Percentiles rank a stretch among this genome's conserved stretches.
phyloP scores from a whole-genome alignment of 2,797 vertebrate genomes.

The Adrianichthys oophorus region DNA sequence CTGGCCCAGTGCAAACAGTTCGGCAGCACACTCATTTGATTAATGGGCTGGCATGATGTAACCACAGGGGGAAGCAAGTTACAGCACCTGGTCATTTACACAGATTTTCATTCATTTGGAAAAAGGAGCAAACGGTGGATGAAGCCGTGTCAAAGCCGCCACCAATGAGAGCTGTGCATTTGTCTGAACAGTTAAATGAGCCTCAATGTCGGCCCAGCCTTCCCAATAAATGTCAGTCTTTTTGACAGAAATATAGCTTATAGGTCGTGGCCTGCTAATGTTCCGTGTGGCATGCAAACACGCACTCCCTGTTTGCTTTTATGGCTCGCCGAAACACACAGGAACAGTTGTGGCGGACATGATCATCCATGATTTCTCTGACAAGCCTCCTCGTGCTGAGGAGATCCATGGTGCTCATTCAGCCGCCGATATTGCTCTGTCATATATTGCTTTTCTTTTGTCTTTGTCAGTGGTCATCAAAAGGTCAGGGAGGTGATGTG shows the following conservation, averaged over 20 bases:
- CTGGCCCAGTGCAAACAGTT: constrained; percentile 67
- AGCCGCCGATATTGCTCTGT: constrained; percentile 47
- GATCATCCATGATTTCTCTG: background rate
- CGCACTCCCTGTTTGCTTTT: constrained; percentile 14
- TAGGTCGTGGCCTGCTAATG: constrained; percentile 32
- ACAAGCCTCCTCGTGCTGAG: constrained; percentile 7
- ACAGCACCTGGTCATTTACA: constrained; percentile 68
- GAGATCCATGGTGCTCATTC: constrained; percentile 37
- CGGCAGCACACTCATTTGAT: constrained; percentile 61
- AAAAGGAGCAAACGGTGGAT: constrained; percentile 51
- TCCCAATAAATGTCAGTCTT: constrained; percentile 53
- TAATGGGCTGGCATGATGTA: constrained; percentile 75
- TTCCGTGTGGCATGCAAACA: constrained; percentile 1
- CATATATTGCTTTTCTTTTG: constrained; percentile 66
- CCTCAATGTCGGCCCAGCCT: constrained; percentile 46
- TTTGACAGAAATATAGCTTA: constrained; percentile 58
- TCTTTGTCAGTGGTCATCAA: constrained; percentile 77
- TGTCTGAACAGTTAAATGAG: constrained; percentile 45
- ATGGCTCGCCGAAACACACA: constrained; percentile 13
- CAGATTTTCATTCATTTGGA: constrained; percentile 70
- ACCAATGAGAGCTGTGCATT: constrained; percentile 39
- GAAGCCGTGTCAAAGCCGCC: constrained; percentile 31
- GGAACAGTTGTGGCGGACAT: constrained; percentile 5
- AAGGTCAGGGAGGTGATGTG: constrained; percentile 88
- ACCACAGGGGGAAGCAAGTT: constrained; percentile 55